Percentiles rank a stretch among this genome's conserved stretches.
Evolutionary conservation across 1,140 invertebrate species (phyloP).

Genomic region (Micrasema minimum): DNA sequence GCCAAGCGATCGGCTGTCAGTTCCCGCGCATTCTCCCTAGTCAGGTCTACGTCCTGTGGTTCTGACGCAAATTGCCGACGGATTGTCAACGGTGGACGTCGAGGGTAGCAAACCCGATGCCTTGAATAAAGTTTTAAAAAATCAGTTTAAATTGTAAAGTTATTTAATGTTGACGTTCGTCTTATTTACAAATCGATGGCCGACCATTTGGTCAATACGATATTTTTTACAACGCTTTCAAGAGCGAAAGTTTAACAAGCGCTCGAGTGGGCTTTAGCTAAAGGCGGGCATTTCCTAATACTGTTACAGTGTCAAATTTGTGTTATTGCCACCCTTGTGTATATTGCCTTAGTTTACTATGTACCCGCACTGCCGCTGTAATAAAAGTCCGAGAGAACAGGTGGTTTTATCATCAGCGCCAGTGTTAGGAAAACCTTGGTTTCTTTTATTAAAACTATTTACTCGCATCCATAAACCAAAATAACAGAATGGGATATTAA

Average conservation of each 20-base stretch:
- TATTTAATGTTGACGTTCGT: too few relatives aligned
- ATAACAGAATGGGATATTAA: not conserved
- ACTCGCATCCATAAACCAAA: not conserved
- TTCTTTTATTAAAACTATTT: constrained; percentile 24
- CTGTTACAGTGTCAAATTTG: constrained; percentile 33
- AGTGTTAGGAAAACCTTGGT: not conserved
- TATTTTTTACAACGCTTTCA: too few relatives aligned
- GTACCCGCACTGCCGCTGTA: constrained; percentile 12
- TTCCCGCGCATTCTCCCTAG: too few relatives aligned
- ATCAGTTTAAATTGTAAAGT: too few relatives aligned
- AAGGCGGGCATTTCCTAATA: constrained; percentile 15
- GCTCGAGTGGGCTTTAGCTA: constrained; percentile 4
- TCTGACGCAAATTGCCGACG: too few relatives aligned
- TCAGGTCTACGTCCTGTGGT: too few relatives aligned
- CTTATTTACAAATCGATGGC: too few relatives aligned
- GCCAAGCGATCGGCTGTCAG: too few relatives aligned
- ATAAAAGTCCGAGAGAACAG: constrained; percentile 23
- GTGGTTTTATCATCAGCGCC: constrained; percentile 27
- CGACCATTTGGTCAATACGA: too few relatives aligned
- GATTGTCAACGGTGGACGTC: too few relatives aligned
- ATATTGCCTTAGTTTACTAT: constrained; percentile 26
- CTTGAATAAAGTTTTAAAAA: too few relatives aligned
- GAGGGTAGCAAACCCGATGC: too few relatives aligned
- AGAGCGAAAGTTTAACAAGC: not conserved
- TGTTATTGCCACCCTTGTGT: constrained; percentile 31